These are phyloP conservation scores for Horisme vitalbata DNA, from an alignment of 2,888 invertebrate genomes.

Conservation along the genomic window DNA sequence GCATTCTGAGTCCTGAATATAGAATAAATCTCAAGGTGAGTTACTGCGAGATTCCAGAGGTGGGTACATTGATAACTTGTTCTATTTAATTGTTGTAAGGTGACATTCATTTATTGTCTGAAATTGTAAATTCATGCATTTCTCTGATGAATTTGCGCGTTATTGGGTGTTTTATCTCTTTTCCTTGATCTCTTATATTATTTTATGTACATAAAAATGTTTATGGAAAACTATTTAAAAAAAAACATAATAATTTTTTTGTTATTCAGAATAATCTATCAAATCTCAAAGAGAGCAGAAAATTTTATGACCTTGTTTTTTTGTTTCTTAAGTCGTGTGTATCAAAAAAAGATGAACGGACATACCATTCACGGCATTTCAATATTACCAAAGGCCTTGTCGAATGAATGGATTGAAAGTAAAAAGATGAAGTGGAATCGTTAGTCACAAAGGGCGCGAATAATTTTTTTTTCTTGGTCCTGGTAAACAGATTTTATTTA, in stretches of 20 bases:
- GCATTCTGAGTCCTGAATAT: slow-evolving; percentile 9
- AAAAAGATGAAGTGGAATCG: slow-evolving; percentile 64
- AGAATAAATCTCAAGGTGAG: slow-evolving; percentile 13
- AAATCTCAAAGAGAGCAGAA: too few species aligned
- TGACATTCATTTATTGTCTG: slow-evolving; percentile 10
- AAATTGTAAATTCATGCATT: too few species aligned
- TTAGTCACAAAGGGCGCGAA: slow-evolving; percentile 52
- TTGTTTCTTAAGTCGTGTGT: slow-evolving; percentile 38
- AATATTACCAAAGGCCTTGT: slow-evolving; percentile 74
- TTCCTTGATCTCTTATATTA: too few species aligned
- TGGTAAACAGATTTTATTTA: too few species aligned
- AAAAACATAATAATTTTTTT: too few species aligned
- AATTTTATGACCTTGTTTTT: too few species aligned
- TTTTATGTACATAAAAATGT: too few species aligned
- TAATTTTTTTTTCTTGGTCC: too few species aligned
- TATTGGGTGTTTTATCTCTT: not conserved
- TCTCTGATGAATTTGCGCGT: slow-evolving; percentile 1
- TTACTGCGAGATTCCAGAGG: slow-evolving; percentile 12
- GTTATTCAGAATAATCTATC: too few species aligned
- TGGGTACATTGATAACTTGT: slow-evolving; percentile 6
- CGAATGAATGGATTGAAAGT: slow-evolving; percentile 61
- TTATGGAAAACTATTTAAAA: too few species aligned
- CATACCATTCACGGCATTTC: slow-evolving; percentile 67
- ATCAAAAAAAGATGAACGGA: slow-evolving; percentile 55
- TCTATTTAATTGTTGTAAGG: slow-evolving; percentile 4